phyloP scores from a whole-genome alignment of 2,797 vertebrate species.

The Spondyliosoma cantharus region DNA sequence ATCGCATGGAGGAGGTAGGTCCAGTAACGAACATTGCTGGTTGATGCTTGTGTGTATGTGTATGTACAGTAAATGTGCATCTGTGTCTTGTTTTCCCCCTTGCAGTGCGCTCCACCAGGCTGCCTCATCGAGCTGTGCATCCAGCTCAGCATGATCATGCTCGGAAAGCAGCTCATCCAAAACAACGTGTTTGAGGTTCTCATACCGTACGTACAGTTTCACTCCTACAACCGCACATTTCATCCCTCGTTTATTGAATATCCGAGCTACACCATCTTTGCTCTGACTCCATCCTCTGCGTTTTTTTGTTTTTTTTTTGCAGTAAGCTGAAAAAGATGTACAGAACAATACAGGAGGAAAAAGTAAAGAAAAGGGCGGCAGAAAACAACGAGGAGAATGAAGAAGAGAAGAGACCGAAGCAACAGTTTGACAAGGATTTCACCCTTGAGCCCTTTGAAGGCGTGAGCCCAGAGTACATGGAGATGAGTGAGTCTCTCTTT shows the following conservation, averaged over 20 bases:
- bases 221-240: not conserved
- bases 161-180: slow-evolving; percentile 98
- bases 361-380: slow-evolving; percentile 76
- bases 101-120: slow-evolving; percentile 96
- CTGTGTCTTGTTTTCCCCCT: slow-evolving; percentile 15
- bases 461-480: slow-evolving; percentile 97
- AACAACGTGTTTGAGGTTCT: slow-evolving; percentile 98
- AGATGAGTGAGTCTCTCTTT: slow-evolving; percentile 91
- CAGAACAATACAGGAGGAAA: slow-evolving; percentile 88
- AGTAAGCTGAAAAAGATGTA: slow-evolving; percentile 89
- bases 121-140: slow-evolving; percentile 98
- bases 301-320: slow-evolving; percentile 24
- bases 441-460: slow-evolving; percentile 93
- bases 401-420: slow-evolving; percentile 81
- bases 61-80: not conserved
- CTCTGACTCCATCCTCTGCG: not conserved
- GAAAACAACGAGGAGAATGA: slow-evolving; percentile 72
- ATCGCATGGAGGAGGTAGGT: slow-evolving; percentile 95
- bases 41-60: not conserved
- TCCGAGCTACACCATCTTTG: not conserved
- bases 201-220: slow-evolving; percentile 90
- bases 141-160: slow-evolving; percentile 99
- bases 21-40: not conserved
- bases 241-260: not conserved
- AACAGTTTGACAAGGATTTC: slow-evolving; percentile 93